A percentile compares a stretch with the other conserved stretches of the same genome.
Evolutionary conservation across 2,888 invertebrate genomes (phyloP).

Genomic region (Ophion ventricosus): DNA sequence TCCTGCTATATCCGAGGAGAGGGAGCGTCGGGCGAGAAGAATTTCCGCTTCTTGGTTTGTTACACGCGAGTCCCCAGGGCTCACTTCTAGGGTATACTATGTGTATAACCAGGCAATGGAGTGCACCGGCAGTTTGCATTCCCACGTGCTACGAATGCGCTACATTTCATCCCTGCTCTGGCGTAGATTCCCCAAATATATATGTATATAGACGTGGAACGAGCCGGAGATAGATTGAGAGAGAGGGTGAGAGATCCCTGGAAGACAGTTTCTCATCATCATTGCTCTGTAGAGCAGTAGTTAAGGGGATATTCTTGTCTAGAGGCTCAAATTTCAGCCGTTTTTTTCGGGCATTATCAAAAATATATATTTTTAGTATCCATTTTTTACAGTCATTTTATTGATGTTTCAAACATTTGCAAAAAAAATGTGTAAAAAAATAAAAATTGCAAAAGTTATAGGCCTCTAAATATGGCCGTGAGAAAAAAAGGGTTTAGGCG

Average conservation of each 20-base stretch:
- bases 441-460: no score
- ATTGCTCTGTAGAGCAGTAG: no score
- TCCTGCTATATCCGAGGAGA: constrained; percentile 43
- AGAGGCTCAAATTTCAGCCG: no score
- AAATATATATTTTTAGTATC: no score
- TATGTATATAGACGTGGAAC: background rate
- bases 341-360: no score
- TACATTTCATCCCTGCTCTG: constrained; percentile 56
- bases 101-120: constrained; percentile 25
- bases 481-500: no score
- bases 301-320: background rate
- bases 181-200: constrained; percentile 46
- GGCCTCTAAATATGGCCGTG: no score
- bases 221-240: background rate
- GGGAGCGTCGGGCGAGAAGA: constrained; percentile 53
- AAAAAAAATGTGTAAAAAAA: no score
- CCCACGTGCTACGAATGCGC: constrained; percentile 62
- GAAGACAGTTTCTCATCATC: no score
- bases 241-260: background rate
- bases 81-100: constrained; percentile 51
- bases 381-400: no score
- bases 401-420: no score
- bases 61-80: constrained; percentile 64
- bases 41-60: constrained; percentile 65
- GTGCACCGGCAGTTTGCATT: constrained; percentile 62